phyloP scores from a whole-genome alignment of 2,888 invertebrate species.

The Ditylenchus weischeri region DNA sequence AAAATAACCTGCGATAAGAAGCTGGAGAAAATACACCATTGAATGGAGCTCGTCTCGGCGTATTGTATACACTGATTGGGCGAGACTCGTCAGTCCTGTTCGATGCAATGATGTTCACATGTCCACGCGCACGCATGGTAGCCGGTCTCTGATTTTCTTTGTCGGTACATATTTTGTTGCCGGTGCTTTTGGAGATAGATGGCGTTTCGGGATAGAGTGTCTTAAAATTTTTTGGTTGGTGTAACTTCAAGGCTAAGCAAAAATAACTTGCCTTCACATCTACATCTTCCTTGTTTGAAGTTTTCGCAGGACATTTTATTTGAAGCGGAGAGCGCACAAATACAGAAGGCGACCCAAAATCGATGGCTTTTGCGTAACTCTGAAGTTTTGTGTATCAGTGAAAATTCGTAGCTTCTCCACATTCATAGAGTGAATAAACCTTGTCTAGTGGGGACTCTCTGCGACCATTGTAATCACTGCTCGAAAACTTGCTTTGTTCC shows the following conservation, averaged over 20 bases:
- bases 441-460: conserved; percentile 1
- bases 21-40: conserved; percentile 12
- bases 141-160: conserved; percentile 27
- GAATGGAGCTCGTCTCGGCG: conserved; percentile 21
- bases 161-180: neutral
- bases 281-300: neutral
- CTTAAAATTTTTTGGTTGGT: neutral
- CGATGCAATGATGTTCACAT: neutral
- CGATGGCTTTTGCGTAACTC: conserved; percentile 13
- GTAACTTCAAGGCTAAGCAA: too few species aligned
- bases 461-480: neutral
- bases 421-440: neutral
- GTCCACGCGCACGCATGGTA: conserved; percentile 20
- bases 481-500: conserved; percentile 1
- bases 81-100: conserved; percentile 11
- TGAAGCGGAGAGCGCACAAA: neutral
- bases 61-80: conserved; percentile 24
- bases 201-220: neutral
- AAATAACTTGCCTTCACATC: neutral
- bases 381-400: neutral
- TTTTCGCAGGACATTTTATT: neutral
- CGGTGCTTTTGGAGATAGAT: conserved; percentile 1
- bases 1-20: conserved; percentile 18
- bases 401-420: neutral
- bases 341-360: conserved; percentile 10